These are phyloP conservation scores for Vesta saturnalis DNA, from an alignment of 2,888 invertebrate species.

Conservation along the genomic window DNA sequence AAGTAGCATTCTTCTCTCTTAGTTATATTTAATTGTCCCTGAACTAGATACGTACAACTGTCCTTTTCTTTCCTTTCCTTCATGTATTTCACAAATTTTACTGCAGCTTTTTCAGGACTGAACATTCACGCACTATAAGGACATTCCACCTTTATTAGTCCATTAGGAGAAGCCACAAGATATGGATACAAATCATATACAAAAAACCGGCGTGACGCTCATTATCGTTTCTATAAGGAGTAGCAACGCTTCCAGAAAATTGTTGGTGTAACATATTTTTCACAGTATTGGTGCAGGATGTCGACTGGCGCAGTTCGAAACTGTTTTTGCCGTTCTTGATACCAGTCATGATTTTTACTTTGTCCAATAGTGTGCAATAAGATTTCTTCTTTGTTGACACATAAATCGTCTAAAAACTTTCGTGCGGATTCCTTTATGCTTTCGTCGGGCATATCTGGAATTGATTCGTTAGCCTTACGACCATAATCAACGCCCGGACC, in stretches of 20 bases:
- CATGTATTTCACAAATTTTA: background rate
- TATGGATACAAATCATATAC: slow-evolving; percentile 8
- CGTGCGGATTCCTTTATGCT: background rate
- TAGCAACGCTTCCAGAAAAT: slow-evolving; percentile 9
- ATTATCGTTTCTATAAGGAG: slow-evolving; percentile 11
- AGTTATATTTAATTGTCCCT: no score
- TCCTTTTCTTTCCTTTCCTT: background rate
- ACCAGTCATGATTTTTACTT: background rate
- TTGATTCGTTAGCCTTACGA: background rate
- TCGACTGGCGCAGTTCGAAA: slow-evolving; percentile 5
- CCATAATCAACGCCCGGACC: background rate
- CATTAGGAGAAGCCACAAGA: slow-evolving; percentile 9
- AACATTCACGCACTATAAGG: background rate
- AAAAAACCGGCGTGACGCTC: slow-evolving; percentile 9
- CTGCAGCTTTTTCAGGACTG: background rate
- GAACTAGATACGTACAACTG: background rate
- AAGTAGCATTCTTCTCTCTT: no score
- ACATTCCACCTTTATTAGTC: background rate
- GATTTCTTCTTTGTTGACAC: background rate
- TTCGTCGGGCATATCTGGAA: background rate
- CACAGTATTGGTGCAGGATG: background rate
- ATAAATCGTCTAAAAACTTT: background rate
- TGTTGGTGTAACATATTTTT: slow-evolving; percentile 16
- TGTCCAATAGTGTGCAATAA: no score
- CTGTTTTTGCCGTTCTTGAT: background rate